Base-by-base conservation (phyloP, 2,113 vertebrate genomes). In the Odocoileus hemionus region DNA sequence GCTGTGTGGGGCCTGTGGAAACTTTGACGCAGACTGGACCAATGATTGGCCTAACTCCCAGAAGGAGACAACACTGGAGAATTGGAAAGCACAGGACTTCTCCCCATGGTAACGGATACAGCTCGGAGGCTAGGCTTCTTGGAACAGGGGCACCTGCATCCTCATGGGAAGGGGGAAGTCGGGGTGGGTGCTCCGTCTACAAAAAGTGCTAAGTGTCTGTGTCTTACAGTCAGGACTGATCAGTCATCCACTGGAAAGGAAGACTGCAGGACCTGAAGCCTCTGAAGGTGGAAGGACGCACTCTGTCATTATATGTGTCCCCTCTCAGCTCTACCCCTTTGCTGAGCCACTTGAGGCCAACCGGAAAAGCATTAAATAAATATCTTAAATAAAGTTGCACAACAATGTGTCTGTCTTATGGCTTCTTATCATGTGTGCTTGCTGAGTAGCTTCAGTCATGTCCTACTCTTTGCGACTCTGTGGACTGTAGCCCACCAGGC, bases 1-100 rank as follows among this genome's bases (percentile, higher is more conserved):
- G 52, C 83, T 98, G 12, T 99, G 98, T 25, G 98, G 98, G 10
- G 97, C 98, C 91, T 98, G 98, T 33, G 98, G 98, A 43, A 99
- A 99, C 98, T 99, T 99, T 57, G 98, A 98, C 3, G 95, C 96
- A 1, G 80, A 98, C 36, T 82, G 36, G 57, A 96, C 33, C 36
- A 98, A 99, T 54, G 98, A 99, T 60, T 10, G 97, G 85, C 11
- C 54, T 61, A 17, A 84, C 47, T 84, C 86, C 52, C 26, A 89
- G 28, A 94, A 86, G 36, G 90, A 67, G 10, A 26, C 25, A 19
- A 11, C 33, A 1, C 7, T 97, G 39, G 55, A 97, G 8, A 98
- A 84, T 15, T 98, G 98, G 98, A 70, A 16, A 91, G 94, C 95
- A 0, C 33, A 13, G n/a, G 98, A 98, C 79, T 98, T 98, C 97